Evolutionary conservation across 2,113 vertebrate genomes (phyloP).

Genomic region (Tragelaphus strepsiceros): DNA sequence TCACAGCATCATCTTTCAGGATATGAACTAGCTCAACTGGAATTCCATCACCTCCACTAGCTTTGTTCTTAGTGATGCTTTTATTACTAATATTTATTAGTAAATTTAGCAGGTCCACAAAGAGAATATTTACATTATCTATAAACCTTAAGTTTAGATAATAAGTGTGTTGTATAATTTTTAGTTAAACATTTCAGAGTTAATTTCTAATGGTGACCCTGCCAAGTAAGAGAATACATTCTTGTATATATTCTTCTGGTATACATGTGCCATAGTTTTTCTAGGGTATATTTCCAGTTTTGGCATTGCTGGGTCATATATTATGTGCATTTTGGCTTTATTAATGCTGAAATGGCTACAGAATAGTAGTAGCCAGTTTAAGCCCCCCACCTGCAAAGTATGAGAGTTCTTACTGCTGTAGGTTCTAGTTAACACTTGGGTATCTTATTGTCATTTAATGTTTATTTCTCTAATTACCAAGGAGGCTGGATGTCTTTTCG

Average conservation of each 20-base stretch:
- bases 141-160: neutral
- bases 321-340: neutral
- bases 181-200: neutral
- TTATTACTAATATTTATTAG: neutral
- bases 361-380: neutral
- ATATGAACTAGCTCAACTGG: no score
- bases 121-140: neutral
- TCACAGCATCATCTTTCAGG: no score
- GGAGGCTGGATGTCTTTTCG: neutral
- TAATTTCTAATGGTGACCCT: conserved; percentile 16
- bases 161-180: neutral
- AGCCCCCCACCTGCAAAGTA: neutral
- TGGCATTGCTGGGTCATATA: neutral
- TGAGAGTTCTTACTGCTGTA: neutral
- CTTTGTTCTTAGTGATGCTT: no score
- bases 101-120: neutral
- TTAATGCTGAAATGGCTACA: neutral
- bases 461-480: neutral
- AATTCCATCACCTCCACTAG: no score
- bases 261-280: neutral
- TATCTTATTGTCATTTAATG: neutral
- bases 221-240: neutral
- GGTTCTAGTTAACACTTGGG: neutral
- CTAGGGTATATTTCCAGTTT: neutral
- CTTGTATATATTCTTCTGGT: neutral